Evolutionary conservation across 2,113 vertebrate species (phyloP).

Genomic region (Rhynchomys soricoides): DNA sequence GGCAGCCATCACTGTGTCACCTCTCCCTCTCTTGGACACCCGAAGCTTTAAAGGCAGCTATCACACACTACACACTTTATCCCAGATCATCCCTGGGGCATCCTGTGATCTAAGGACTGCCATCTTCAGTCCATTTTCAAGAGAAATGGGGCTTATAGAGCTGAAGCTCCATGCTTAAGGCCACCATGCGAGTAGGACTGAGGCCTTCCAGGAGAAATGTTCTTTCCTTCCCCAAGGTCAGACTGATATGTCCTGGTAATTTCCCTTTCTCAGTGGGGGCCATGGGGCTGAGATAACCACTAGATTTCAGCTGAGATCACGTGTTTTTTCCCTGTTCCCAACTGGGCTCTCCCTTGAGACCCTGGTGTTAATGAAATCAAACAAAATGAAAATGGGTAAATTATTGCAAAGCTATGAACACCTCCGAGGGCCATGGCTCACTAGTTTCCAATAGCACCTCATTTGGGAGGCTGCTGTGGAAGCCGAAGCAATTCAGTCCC

Average conservation of each 20-base stretch:
- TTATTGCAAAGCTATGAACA: conserved; percentile 88
- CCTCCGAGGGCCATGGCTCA: conserved; percentile 90
- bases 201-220: accelerated
- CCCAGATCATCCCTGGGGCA: neutral
- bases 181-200: neutral
- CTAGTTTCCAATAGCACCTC: conserved; percentile 94
- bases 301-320: conserved; percentile 89
- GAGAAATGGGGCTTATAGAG: accelerated
- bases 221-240: neutral
- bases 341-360: conserved; percentile 89
- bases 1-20: accelerated
- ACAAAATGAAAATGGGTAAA: conserved; percentile 90
- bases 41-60: accelerated
- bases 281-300: conserved; percentile 87
- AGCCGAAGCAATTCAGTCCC: conserved; percentile 94
- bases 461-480: conserved; percentile 89
- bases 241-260: conserved; percentile 77
- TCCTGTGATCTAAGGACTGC: accelerated
- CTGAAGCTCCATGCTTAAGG: neutral
- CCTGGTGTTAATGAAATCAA: conserved; percentile 96
- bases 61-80: accelerated
- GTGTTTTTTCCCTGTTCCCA: conserved; percentile 84
- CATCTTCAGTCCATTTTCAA: accelerated
- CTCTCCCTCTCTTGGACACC: neutral
- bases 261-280: conserved; percentile 85